A percentile compares a stretch with the other conserved stretches of the same genome.
Evolutionary conservation across 2,113 vertebrate genomes (phyloP).

Genomic region (Tyto alba): DNA sequence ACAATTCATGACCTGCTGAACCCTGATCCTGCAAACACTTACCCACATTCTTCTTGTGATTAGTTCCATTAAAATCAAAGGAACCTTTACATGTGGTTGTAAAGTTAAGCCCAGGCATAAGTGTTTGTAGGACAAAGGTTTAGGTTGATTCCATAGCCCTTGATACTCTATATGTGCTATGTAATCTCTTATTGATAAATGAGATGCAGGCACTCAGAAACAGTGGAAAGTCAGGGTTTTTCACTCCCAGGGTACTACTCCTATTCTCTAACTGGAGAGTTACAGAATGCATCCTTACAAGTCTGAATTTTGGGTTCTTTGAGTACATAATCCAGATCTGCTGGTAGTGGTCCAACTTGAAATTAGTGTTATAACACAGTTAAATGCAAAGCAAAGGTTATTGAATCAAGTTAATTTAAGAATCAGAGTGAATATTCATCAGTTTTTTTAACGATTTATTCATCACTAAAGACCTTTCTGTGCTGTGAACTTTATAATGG

Average conservation of each 20-base stretch:
- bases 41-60: constrained; percentile 21
- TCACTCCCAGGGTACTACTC: neutral
- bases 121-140: neutral
- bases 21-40: neutral
- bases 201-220: neutral
- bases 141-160: neutral
- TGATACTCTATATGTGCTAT: neutral
- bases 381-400: neutral
- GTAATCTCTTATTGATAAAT: neutral
- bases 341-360: neutral
- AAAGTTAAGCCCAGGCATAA: constrained; percentile 18
- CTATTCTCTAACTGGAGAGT: neutral
- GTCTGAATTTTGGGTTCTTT: neutral
- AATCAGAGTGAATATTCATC: neutral
- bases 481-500: neutral
- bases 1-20: neutral
- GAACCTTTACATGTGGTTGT: neutral
- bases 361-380: neutral
- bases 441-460: neutral
- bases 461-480: neutral
- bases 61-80: constrained; percentile 33
- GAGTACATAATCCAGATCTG: neutral
- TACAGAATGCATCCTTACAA: accelerated
- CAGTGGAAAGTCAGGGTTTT: neutral
- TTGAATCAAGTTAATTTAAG: neutral